phyloP scores from a whole-genome alignment of 2,113 vertebrate species.

The Neotoma lepida region DNA sequence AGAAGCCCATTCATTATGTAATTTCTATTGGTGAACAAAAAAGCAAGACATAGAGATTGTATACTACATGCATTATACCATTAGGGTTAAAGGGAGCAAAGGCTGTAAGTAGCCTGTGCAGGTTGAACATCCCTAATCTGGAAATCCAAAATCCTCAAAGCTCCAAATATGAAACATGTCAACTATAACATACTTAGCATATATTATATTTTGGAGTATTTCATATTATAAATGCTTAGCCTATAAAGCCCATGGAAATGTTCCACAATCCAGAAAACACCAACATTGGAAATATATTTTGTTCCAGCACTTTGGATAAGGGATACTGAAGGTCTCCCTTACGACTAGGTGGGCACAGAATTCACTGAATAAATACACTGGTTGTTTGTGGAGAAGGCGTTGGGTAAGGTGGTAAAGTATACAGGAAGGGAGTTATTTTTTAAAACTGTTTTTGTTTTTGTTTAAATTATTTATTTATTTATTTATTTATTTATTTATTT shows the following conservation, averaged over 20 bases:
- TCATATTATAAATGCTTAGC: background rate
- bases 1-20: background rate
- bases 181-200: background rate
- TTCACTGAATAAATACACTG: background rate
- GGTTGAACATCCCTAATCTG: background rate
- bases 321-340: background rate
- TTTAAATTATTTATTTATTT: too few species aligned
- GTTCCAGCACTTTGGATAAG: background rate
- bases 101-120: background rate
- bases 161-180: background rate
- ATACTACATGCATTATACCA: background rate
- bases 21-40: background rate
- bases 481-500: too few species aligned
- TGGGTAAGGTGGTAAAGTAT: background rate
- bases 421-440: background rate
- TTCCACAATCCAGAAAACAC: background rate
- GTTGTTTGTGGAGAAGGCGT: background rate
- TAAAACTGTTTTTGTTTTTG: background rate
- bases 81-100: background rate
- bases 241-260: background rate
- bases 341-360: background rate
- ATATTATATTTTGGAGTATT: background rate
- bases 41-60: background rate
- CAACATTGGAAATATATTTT: background rate
- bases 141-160: background rate